phyloP scores from a whole-genome alignment of 2,797 vertebrate species.

The Acipenser transmontanus region DNA sequence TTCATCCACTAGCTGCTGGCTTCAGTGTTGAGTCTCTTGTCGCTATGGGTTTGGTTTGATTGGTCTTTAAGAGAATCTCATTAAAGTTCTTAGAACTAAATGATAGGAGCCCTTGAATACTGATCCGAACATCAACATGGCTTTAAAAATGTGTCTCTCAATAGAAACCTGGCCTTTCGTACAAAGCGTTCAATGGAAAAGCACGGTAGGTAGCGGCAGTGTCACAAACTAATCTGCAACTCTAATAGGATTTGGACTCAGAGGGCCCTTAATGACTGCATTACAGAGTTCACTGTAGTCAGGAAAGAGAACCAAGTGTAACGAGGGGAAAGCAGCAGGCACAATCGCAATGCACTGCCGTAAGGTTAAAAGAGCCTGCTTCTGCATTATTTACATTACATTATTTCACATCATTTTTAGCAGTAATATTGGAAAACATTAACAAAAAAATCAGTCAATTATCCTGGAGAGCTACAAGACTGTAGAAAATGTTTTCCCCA shows the following conservation, averaged over 20 bases:
- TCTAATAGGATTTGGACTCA: conserved; percentile 46
- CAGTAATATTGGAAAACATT: no score
- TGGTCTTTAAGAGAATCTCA: conserved; percentile 44
- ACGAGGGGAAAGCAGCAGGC: no score
- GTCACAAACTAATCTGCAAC: conserved; percentile 44
- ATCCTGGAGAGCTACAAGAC: no score
- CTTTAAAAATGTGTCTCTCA: not conserved
- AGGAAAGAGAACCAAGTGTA: conserved; percentile 31
- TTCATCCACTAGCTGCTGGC: no score
- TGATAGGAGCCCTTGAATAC: not conserved
- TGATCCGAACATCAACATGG: not conserved
- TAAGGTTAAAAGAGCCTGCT: not conserved
- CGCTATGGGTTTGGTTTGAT: conserved; percentile 41
- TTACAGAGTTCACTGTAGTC: conserved; percentile 39
- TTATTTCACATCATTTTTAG: no score
- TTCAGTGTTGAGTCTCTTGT: no score
- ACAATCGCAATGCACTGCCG: not conserved
- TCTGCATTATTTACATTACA: no score
- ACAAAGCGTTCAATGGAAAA: conserved; percentile 36
- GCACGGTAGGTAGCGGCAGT: conserved; percentile 26
- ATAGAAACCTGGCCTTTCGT: not conserved
- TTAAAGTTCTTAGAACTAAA: conserved; percentile 1
- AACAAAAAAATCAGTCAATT: no score
- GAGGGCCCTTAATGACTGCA: conserved; percentile 38
- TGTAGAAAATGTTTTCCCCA: no score